Percentiles rank a stretch among this genome's conserved stretches.
These are phyloP conservation scores for Marisa cornuarietis DNA, from an alignment of 1,140 invertebrate species.

Conservation along the genomic window DNA sequence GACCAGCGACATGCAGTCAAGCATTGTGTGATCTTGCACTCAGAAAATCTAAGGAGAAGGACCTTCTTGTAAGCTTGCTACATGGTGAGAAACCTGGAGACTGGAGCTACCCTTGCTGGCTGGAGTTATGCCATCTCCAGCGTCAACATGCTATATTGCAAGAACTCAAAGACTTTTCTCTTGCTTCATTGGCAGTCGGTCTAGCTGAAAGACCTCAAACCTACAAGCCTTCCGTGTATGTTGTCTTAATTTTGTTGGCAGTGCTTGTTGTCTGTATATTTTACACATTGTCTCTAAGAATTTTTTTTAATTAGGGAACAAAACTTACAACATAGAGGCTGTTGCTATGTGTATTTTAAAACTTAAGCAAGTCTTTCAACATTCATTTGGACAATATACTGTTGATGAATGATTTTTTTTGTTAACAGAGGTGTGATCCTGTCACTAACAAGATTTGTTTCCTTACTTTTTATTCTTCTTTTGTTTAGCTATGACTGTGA, in stretches of 20 bases:
- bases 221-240: conserved; percentile 24
- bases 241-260: too few relatives aligned
- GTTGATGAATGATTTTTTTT: too few relatives aligned
- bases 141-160: conserved; percentile 33
- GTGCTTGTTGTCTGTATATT: too few relatives aligned
- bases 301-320: too few relatives aligned
- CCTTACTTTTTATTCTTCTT: too few relatives aligned
- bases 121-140: conserved; percentile 39
- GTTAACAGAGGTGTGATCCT: too few relatives aligned
- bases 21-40: conserved; percentile 35
- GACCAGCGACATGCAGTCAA: conserved; percentile 39
- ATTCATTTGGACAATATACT: too few relatives aligned
- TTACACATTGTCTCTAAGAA: too few relatives aligned
- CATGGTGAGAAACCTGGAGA: conserved; percentile 24
- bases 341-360: too few relatives aligned
- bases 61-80: conserved; percentile 29
- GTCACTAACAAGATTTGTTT: too few relatives aligned
- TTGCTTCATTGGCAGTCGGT: conserved; percentile 45
- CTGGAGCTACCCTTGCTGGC: conserved; percentile 10
- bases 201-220: conserved; percentile 47
- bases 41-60: conserved; percentile 43
- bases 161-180: conserved; percentile 34
- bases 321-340: too few relatives aligned
- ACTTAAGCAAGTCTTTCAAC: too few relatives aligned
- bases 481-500: conserved; percentile 42